Evolutionary conservation across 2,113 vertebrate genomes (phyloP), one percentile per base, ranked within the genome.

Genomic region (Anas platyrhynchos): DNA sequence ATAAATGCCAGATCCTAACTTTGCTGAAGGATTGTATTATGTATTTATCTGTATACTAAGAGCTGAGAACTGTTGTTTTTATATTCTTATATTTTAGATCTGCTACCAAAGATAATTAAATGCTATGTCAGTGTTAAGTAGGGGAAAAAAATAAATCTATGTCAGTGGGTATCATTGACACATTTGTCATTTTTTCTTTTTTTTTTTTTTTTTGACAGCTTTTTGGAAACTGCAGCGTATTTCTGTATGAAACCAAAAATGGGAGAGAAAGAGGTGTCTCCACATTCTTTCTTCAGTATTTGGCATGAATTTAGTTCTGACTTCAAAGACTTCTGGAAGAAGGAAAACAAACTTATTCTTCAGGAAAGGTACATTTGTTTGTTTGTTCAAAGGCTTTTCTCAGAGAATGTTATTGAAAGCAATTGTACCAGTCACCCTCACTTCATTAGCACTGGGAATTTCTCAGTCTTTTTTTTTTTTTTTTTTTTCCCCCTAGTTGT

Each of bases 281-380:
- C 98, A 61, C 98, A 99, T 97, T 98, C 98, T 32, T 98, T 99
- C 97, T 99, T 99, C 98, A 98, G 98, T 76, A 95, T 99, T 96
- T 99, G 99, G 99, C 99, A 99, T 59, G 99, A 99, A 97, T 99
- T 99, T 97, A 99, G 99, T 88, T 99, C 99, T 22, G 99, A 99
- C 96, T 99, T 99, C 96, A 99, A 99, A 98, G 99, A 99, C 68
- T 98, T 98, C 69, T 99, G 99, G 99, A 99, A 99, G 97, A 99
- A 99, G 88, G 99, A 99, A 97, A 99, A 99, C 97, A 99, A 99
- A 96, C 95, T 98, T 80, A 99, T 99, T 97, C 98, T 99, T 43
- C 99, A 99, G 97, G 99, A 99, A 96, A 99, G 99, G 99, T 99
- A 98, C 84, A 94, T 96, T 89, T 97, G 93, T 89, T 97, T 91